Base-by-base conservation (phyloP, 2,888 invertebrate genomes). In the Caenorhabditis virilis region DNA sequence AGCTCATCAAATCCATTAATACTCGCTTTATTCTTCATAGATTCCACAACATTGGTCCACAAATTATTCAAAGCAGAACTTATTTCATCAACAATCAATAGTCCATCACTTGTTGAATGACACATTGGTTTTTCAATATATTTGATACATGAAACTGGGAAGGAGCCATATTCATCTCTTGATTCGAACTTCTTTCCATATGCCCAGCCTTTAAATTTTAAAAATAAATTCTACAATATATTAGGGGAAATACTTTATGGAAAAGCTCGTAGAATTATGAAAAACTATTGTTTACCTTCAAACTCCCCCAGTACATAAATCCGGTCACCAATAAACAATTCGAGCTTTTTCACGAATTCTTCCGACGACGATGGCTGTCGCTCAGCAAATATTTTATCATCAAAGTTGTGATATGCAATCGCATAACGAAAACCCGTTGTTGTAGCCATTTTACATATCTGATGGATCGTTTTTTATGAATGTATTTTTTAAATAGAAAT, bases 41-140 rank as follows among this genome's bases (percentile, higher is more conserved):
- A 18, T 23, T 66, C 57, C n/a, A 60, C 61, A 2, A 68, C 59
- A 22, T 68, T 60, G 0, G 55, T 56, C 68, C 68, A 68, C 68
- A 63, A 68, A n/a, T 60, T 49, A 22, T 50, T 56, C 1, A 56
- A 15, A 15, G 57, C 49, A 36, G 48, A 23, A 1, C 46, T 49
- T 25, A 68, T 68, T 47, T 68, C 63, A 27, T 52, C 57, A 2
- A 55, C 60, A 22, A 68, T 39, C 18, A 53, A 25, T 41, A 47
- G 41, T 20, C 68, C 68, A 26, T 64, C 64, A 45, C 48, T 64
- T 26, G 65, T 65, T 36, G 59, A 60, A 11, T 49, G 53, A 6
- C 56, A 49, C 57, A 60, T 52, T 5, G 60, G 53, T 30, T 56
- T 53, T 23, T 61, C 47, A 36, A 61, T 56, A 15, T 57, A 50